Percentiles rank a stretch among this genome's conserved stretches.
phyloP scores from a whole-genome alignment of 2,113 vertebrate species.

The Laticauda laticaudata region DNA sequence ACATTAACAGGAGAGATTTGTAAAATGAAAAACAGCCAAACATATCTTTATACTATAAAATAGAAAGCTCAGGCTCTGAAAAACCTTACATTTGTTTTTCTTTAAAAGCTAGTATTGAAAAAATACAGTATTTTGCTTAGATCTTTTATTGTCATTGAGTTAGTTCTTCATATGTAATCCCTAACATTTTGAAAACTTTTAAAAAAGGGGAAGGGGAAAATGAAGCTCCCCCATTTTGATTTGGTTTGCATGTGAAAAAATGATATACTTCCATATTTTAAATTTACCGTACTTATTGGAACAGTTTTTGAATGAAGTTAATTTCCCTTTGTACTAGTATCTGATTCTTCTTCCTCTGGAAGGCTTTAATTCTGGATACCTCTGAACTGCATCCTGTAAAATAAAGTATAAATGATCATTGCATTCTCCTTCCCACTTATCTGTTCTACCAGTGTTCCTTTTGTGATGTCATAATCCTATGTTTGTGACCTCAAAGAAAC shows the following conservation, averaged over 20 bases:
- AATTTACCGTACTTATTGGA: background rate
- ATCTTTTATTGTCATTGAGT: background rate
- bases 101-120: background rate
- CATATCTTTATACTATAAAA: background rate
- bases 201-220: background rate
- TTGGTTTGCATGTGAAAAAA: background rate
- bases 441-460: background rate
- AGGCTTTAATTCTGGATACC: background rate
- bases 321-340: background rate
- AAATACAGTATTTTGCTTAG: background rate
- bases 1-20: background rate
- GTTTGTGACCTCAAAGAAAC: constrained; percentile 20
- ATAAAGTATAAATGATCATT: background rate
- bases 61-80: background rate
- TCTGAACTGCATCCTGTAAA: background rate
- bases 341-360: background rate
- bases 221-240: background rate
- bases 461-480: constrained; percentile 17
- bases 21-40: background rate
- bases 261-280: background rate
- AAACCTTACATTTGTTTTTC: background rate
- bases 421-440: constrained; percentile 1
- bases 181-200: background rate
- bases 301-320: background rate
- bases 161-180: background rate